Evolutionary conservation across 2,888 invertebrate species (phyloP).

Genomic region (Phyto melanocephala): DNA sequence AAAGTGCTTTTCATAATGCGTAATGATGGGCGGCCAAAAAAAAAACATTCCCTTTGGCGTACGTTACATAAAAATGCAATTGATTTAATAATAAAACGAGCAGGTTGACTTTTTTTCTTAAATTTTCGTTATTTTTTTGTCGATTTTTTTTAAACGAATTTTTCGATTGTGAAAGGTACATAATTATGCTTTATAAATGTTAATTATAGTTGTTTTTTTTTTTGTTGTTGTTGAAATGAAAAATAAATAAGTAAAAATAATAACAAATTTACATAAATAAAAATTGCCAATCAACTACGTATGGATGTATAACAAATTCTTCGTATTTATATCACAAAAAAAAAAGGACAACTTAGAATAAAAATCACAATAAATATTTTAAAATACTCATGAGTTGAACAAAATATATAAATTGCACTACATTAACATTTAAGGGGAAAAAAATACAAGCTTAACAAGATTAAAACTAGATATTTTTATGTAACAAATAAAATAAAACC

Average conservation of each 20-base stretch:
- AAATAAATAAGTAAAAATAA: background rate
- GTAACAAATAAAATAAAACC: background rate
- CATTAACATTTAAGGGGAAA: background rate
- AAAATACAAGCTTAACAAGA: background rate
- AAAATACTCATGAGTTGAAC: background rate
- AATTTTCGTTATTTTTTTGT: background rate
- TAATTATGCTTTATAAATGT: conserved; percentile 57
- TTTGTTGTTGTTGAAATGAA: background rate
- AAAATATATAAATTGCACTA: background rate
- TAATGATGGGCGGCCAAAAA: background rate
- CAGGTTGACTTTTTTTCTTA: conserved; percentile 21
- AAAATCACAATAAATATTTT: conserved; percentile 21
- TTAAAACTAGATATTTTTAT: background rate
- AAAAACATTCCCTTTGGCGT: conserved; percentile 34
- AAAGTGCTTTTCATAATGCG: conserved; percentile 7
- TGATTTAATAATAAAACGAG: conserved; percentile 23
- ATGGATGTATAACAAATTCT: background rate
- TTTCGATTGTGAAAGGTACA: conserved; percentile 53
- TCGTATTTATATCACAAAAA: background rate
- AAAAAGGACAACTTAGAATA: background rate
- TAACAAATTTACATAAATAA: background rate
- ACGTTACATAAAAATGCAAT: background rate
- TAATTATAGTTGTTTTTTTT: conserved; percentile 19
- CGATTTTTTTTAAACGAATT: background rate
- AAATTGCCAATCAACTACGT: background rate